A percentile compares a stretch with the other conserved stretches of the same genome.
Conservation (phyloP, 2,797 vertebrate genomes). For the Potorous gilbertii region DNA sequence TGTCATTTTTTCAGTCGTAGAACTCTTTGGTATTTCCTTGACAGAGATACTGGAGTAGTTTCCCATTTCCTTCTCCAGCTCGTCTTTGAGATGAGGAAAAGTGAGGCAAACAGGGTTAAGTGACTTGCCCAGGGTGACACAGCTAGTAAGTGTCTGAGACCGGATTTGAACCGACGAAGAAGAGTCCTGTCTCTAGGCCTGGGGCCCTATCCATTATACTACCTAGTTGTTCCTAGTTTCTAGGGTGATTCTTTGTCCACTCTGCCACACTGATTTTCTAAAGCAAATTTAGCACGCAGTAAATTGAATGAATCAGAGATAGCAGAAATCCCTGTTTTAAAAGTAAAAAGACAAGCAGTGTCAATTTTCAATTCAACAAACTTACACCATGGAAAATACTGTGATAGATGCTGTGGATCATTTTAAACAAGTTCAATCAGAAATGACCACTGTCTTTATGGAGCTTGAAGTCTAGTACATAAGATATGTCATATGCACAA, state of each 20-base stretch:
- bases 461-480: not conserved
- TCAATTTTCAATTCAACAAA: not conserved
- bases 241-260: not conserved
- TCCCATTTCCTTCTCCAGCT: not conserved
- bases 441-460: not conserved
- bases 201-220: not conserved
- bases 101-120: not conserved
- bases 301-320: not conserved
- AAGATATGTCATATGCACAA: not conserved
- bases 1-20: not conserved
- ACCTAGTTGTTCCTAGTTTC: not conserved
- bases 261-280: not conserved
- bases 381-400: not conserved
- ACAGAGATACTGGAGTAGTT: not conserved
- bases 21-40: not conserved
- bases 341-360: not conserved
- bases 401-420: not conserved
- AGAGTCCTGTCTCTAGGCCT: not conserved
- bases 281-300: not conserved
- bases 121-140: not conserved
- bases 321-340: not conserved
- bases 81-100: not conserved
- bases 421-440: not conserved
- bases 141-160: not conserved
- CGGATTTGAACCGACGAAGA: not conserved